Conservation (phyloP, 2,888 invertebrate species). For the Leucophora obtusa region DNA sequence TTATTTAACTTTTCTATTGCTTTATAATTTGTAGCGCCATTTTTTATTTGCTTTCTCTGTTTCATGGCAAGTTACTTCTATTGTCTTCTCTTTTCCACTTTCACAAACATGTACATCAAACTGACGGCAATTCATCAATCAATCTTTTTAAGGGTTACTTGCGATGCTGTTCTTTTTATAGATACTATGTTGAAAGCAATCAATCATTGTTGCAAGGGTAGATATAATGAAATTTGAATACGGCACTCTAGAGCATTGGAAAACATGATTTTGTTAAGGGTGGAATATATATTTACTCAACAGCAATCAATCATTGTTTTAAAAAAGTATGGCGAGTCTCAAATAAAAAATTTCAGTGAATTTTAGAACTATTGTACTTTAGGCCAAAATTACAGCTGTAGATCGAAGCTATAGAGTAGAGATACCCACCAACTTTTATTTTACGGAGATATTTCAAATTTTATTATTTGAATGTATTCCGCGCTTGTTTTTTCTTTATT, state of each 20-base stretch:
- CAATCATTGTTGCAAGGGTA: slow-evolving; percentile 29
- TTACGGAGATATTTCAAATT: no score
- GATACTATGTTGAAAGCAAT: slow-evolving; percentile 25
- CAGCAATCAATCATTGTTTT: not conserved
- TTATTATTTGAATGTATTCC: no score
- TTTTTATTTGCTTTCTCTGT: not conserved
- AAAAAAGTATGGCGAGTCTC: not conserved
- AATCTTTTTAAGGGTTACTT: slow-evolving; percentile 16
- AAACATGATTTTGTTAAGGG: not conserved
- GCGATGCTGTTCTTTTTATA: not conserved
- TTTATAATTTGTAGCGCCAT: not conserved
- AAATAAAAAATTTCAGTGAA: no score
- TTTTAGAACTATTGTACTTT: no score
- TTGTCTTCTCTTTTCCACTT: not conserved
- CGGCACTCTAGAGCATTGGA: not conserved
- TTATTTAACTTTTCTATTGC: not conserved
- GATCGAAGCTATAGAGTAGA: no score
- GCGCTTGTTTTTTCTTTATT: no score
- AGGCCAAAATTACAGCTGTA: no score
- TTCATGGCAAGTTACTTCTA: not conserved
- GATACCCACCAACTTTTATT: no score
- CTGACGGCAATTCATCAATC: slow-evolving; percentile 28
- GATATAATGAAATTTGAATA: not conserved
- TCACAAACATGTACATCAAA: not conserved
- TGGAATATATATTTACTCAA: not conserved